Percentiles rank a stretch among this genome's conserved stretches.
Conservation (phyloP, 2,113 vertebrate species). For the Brachyistius frenatus region DNA sequence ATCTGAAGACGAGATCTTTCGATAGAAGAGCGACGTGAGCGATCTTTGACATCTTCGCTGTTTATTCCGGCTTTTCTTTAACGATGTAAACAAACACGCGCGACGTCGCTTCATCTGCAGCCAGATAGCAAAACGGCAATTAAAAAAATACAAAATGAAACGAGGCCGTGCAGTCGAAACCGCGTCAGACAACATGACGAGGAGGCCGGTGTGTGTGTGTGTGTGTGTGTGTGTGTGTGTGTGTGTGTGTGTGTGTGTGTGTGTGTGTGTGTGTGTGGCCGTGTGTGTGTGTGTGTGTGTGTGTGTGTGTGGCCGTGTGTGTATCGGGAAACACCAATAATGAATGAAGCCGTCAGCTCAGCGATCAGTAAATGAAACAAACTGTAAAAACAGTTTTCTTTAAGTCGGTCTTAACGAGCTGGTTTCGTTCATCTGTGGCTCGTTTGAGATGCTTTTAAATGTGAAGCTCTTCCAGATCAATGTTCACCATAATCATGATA, state of each 20-base stretch:
- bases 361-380: conserved; percentile 26
- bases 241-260: too few relatives aligned
- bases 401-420: neutral
- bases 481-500: too few relatives aligned
- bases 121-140: conserved; percentile 37
- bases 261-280: too few relatives aligned
- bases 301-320: neutral
- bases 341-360: conserved; percentile 31
- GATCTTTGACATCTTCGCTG: conserved; percentile 35
- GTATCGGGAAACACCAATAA: conserved; percentile 26
- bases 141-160: conserved; percentile 14
- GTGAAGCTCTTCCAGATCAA: neutral
- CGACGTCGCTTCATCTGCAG: conserved; percentile 36
- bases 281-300: too few relatives aligned
- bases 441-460: conserved; percentile 32
- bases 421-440: conserved; percentile 25
- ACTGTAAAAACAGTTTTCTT: conserved; percentile 1
- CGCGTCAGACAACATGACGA: conserved; percentile 19
- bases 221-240: too few relatives aligned
- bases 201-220: neutral
- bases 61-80: conserved; percentile 40
- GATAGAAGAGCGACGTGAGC: neutral
- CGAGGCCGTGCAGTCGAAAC: conserved; percentile 26
- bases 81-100: conserved; percentile 60
- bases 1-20: conserved; percentile 18